Evolutionary conservation across 2,797 vertebrate genomes (phyloP), one percentile per base, ranked within the genome.

Genomic region (Remorina albescens): DNA sequence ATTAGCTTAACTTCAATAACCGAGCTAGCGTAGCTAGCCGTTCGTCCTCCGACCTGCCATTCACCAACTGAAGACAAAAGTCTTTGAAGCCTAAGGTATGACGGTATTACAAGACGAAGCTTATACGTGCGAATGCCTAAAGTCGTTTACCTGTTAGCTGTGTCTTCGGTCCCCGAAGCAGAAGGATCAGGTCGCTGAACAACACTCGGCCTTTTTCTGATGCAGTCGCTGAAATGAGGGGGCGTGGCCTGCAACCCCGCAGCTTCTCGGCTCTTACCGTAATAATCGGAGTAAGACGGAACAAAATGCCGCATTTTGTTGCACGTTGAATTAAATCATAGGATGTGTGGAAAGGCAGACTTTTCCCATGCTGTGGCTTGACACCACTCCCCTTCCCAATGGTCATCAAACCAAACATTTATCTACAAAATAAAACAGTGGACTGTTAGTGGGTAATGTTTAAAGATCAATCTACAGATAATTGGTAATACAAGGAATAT

Each of bases 141-240:
- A 5, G 11, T 2, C 9, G 2, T 34, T 62, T 62, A 88, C 91
- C 89, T 89, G 87, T 68, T 62, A 62, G 65, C 8, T 58, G 82
- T 60, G 82, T 65, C 55, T 57, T 30, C 7, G 3, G 21, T 60
- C 41, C 30, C 76, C 65, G 74, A 70, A 79, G 72, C 86, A 82
- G 80, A 62, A 85, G 65, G 59, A 42, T n/a, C 71, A 66, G 63
- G 25, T 7, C 0, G 21, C 10, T 23, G 30, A 19, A 6, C 3
- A 16, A 19, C 61, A 1, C 30, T 26, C n/a, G 26, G 25, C 3
- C 8, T 51, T 42, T 50, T 60, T 72, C 60, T 61, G 21, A 62
- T 25, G n/a, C 23, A 21, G 44, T 5, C 13, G 46, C 39, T 57
- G 36, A 0, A n/a, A n/a, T 0, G 10, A 73, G 73, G 74, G 73